A percentile compares a stretch with the other conserved stretches of the same genome.
Conservation (phyloP, 64 coral and sea anemone genomes). For the Exaiptasia diaphana region DNA sequence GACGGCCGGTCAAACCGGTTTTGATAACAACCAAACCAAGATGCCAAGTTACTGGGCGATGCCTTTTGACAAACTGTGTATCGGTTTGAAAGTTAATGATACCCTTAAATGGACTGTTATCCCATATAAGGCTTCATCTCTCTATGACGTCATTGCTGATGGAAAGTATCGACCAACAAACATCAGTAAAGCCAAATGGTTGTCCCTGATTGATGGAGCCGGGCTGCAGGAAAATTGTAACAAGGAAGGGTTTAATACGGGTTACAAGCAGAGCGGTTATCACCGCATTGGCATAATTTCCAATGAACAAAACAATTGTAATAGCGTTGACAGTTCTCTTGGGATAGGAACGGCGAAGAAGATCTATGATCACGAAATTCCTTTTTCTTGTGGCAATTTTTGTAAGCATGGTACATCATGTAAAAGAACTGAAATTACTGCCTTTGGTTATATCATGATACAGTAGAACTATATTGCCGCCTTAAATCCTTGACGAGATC, state of each 20-base stretch:
- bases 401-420: no score
- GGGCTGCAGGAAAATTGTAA: constrained; percentile 34
- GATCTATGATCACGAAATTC: no score
- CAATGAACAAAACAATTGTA: no score
- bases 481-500: no score
- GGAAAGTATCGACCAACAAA: neutral
- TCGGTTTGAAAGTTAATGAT: constrained; percentile 35
- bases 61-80: constrained; percentile 52
- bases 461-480: no score
- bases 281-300: no score
- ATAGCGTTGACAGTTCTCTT: no score
- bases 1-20: constrained; percentile 45
- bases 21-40: constrained; percentile 61
- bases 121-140: neutral
- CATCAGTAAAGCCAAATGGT: constrained; percentile 12
- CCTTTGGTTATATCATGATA: no score
- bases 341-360: no score
- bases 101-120: neutral
- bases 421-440: no score
- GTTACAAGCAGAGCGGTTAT: no score
- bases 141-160: constrained; percentile 32
- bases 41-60: constrained; percentile 46
- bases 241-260: constrained; percentile 50
- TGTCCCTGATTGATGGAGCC: neutral
- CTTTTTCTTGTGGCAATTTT: no score